Evolutionary conservation across 2,113 vertebrate species (phyloP), one percentile per base, ranked within the genome.

Genomic region (Sphyrna mokarran): DNA sequence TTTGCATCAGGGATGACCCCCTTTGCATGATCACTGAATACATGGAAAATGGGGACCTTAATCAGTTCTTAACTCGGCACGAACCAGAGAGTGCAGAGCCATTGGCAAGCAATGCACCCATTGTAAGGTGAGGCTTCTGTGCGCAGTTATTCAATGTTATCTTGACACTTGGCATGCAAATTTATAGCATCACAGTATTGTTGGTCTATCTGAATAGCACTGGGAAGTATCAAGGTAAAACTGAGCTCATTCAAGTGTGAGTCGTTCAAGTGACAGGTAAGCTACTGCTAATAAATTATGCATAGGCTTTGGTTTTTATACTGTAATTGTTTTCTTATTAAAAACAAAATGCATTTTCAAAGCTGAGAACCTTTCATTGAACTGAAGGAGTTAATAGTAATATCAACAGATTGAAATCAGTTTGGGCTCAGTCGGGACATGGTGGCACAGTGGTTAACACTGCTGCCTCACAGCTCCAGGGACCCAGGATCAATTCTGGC

Each of bases 1-100:
- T 99, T 96, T 99, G 99, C 89, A 98, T 99, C 96, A 96, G 98
- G 0, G 98, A 98, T 0, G 99, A 99, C 96, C 99, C 99, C 0
- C 97, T 99, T 96, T 99, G 99, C 96, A 99, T 99, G 99, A 99
- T 99, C 97, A 99, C 99, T 0, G 99, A 99, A 97, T 99, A 99
- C 97, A 99, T 99, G 99, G 99, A 99, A 96, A 99, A 99, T 0
- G 99, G 99, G 70, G 99, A 99, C 96, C 98, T 99, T 97, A 99
- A 99, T 96, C 99, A 99, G 97, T 99, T 99, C 97, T 98, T 99
- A 87, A 98, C 98, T 96, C 97, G 97, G n/a, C 98, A 99, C 0
- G 97, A 98, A 61, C 97, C 98, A 0, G 97, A 97, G 3, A 96
- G 96, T 69, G 95, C 96, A 37, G 96, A 90, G 96, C 96, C 95